These are phyloP conservation scores for Conus ventricosus DNA, from an alignment of 1,140 invertebrate genomes.

Conservation along the genomic window DNA sequence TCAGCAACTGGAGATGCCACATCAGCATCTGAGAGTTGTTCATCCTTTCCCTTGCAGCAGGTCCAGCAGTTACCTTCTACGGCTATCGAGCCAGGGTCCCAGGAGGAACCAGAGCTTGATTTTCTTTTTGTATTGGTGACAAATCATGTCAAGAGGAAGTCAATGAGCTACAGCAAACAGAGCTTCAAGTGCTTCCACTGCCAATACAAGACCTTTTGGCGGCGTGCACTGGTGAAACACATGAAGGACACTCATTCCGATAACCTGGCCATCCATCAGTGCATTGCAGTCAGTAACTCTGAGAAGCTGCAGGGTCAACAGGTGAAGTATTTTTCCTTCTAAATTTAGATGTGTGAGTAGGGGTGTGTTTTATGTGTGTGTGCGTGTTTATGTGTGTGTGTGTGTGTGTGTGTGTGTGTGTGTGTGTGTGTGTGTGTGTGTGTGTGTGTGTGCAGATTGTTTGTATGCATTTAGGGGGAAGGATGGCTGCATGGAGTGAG, in stretches of 20 bases:
- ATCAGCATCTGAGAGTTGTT: not conserved
- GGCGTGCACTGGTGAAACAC: conserved; percentile 59
- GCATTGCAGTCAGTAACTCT: conserved; percentile 44
- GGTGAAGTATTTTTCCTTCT: not conserved
- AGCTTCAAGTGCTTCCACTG: conserved; percentile 62
- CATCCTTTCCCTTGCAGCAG: not conserved
- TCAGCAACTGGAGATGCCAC: no score
- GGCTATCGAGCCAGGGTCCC: no score
- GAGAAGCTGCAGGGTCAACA: conserved; percentile 19
- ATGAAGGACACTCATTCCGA: conserved; percentile 60
- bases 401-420: no score
- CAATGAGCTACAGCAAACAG: conserved; percentile 20
- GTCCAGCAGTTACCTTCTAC: no score
- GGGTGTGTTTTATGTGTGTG: no score
- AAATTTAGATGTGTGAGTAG: not conserved
- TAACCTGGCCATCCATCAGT: conserved; percentile 48
- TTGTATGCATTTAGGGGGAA: no score
- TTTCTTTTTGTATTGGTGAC: conserved; percentile 24
- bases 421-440: no score
- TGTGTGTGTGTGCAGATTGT: no score
- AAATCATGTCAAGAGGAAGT: conserved; percentile 18
- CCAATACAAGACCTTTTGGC: conserved; percentile 56
- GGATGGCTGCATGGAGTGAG: no score
- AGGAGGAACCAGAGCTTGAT: conserved; percentile 5
- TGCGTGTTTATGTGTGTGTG: no score